Percentiles rank a stretch among this genome's conserved stretches.
Evolutionary conservation across 2,797 vertebrate species (phyloP).

Genomic region (Pantherophis vulpinus): DNA sequence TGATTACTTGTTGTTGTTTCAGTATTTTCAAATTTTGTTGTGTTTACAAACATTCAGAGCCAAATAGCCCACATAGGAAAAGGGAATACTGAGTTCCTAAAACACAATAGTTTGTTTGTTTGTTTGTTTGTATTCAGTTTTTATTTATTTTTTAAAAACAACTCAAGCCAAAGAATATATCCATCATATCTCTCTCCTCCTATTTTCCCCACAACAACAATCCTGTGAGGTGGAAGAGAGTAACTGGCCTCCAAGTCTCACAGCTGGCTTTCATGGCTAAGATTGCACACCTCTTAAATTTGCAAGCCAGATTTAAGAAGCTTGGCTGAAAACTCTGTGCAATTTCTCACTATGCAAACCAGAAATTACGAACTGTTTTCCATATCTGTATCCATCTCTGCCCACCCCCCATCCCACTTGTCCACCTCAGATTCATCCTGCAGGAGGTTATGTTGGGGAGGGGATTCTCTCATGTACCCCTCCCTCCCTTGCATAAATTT

Average conservation of each 20-base stretch:
- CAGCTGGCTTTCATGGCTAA: neutral
- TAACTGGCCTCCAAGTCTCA: neutral
- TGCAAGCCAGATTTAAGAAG: neutral
- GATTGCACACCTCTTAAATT: neutral
- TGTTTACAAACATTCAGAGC: neutral
- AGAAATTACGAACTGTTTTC: neutral
- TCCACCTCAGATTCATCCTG: neutral
- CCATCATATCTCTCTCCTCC: neutral
- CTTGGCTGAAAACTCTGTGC: neutral
- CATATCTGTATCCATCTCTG: neutral
- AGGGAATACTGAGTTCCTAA: neutral
- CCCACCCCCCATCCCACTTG: neutral
- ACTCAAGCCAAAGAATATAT: neutral
- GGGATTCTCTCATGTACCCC: neutral
- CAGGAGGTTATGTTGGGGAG: neutral
- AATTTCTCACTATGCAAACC: neutral
- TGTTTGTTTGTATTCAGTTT: neutral
- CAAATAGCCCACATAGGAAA: neutral
- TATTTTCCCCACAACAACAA: neutral
- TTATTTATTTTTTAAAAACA: neutral
- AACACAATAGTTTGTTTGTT: too few relatives aligned
- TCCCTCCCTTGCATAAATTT: neutral
- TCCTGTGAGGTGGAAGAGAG: neutral
- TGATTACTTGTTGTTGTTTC: neutral
- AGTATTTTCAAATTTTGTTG: neutral